Evolutionary conservation across 2,888 invertebrate species (phyloP), one percentile per base, ranked within the genome.

Genomic region (Serripes groenlandicus): DNA sequence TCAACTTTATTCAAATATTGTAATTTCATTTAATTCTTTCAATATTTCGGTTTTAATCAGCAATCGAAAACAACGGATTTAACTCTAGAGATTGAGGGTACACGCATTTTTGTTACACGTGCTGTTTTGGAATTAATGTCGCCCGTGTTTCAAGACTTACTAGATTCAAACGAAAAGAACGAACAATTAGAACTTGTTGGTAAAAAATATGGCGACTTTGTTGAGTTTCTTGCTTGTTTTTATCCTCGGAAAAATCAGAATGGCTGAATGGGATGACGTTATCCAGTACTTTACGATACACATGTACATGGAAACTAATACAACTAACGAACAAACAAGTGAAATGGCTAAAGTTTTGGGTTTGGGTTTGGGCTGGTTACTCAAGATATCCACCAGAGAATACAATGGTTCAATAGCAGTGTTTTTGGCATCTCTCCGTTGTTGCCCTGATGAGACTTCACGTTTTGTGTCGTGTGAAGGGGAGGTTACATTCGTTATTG

Each of bases 11-110:
- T n/a, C n/a, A n/a, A n/a, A n/a, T n/a, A n/a, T n/a, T n/a, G n/a
- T n/a, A n/a, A n/a, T n/a, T n/a, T n/a, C n/a, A n/a, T n/a, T n/a
- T n/a, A n/a, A n/a, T n/a, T n/a, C n/a, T n/a, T n/a, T n/a, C n/a
- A n/a, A n/a, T n/a, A n/a, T 62, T 62, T 62, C 28, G 62, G 62
- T 26, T 62, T 62, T 34, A 34, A 28, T 21, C 32, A 62, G 62
- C 30, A 34, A 34, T 32, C 62, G 2, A 30, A 34, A 28, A 62
- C 30, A 34, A 62, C 62, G 62, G 62, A 62, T 62, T 62, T 62
- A 62, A 62, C 62, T 30, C 34, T 62, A 34, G n/a, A 32, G 30
- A 28, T 62, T 34, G 34, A 34, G 5, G n/a, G n/a, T 28, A 34
- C 30, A 21, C 21, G 28, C 34, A 34, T 62, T 11, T 62, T 32